phyloP scores from a whole-genome alignment of 1,140 invertebrate genomes.

The Colletes gigas region DNA sequence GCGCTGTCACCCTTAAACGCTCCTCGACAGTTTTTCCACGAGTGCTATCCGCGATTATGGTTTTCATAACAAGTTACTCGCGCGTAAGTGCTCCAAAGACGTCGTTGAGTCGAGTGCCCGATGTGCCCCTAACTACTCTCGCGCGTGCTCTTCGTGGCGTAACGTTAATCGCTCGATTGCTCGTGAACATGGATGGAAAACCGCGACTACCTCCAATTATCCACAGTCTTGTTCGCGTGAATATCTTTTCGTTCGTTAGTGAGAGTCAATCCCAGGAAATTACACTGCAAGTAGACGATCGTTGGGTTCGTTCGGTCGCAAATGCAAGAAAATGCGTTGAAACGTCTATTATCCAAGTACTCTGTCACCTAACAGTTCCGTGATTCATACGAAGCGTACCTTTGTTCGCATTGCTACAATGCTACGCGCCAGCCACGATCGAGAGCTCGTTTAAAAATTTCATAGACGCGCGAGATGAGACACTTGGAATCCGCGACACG shows the following conservation, averaged over 20 bases:
- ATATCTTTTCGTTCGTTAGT: neutral
- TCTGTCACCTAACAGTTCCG: no score
- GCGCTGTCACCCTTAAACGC: conserved; percentile 23
- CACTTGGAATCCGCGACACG: no score
- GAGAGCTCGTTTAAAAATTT: no score
- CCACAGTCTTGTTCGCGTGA: neutral
- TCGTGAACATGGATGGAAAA: conserved; percentile 25
- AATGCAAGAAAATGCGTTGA: no score
- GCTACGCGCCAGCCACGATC: no score
- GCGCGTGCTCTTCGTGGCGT: neutral
- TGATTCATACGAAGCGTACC: no score
- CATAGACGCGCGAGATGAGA: no score
- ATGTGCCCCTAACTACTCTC: conserved; percentile 19
- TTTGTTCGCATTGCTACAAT: no score
- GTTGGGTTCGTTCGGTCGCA: no score
- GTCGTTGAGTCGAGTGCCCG: conserved; percentile 38
- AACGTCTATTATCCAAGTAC: no score
- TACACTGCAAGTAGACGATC: no score
- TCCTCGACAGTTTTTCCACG: conserved; percentile 39
- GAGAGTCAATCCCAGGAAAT: no score
- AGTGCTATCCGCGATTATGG: conserved; percentile 35
- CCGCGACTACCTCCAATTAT: conserved; percentile 4
- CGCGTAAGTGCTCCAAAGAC: conserved; percentile 18
- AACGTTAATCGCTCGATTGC: conserved; percentile 35
- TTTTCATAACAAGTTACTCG: conserved; percentile 21